Conservation (phyloP, 2,888 invertebrate species). For the Petrophora chlorosata region DNA sequence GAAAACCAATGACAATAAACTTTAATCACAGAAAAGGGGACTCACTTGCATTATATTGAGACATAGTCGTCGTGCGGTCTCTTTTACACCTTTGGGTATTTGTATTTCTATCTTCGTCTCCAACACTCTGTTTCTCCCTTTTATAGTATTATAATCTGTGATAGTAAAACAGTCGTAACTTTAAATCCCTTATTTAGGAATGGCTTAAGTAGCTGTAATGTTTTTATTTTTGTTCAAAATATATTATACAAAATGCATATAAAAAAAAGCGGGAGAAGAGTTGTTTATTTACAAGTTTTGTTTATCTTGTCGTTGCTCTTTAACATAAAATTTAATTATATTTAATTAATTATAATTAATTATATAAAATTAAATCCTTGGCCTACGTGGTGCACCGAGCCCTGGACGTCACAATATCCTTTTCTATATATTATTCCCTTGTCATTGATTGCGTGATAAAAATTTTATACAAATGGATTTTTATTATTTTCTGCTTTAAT, state of each 20-base stretch:
- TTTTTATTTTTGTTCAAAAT: constrained; percentile 21
- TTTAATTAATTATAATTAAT: no score
- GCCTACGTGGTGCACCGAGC: no score
- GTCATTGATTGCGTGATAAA: no score
- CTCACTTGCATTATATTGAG: constrained; percentile 45
- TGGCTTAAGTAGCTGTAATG: constrained; percentile 32
- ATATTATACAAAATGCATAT: background rate
- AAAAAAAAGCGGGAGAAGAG: no score
- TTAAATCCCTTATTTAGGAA: constrained; percentile 43
- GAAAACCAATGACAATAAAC: constrained; percentile 43
- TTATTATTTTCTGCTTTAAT: no score
- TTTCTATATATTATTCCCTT: no score
- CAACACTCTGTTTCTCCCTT: constrained; percentile 21
- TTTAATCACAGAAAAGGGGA: constrained; percentile 44
- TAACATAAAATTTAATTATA: no score
- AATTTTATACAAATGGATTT: no score
- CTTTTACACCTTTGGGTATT: background rate
- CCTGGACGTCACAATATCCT: no score
- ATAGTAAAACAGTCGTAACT: constrained; percentile 43
- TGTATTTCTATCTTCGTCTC: constrained; percentile 12
- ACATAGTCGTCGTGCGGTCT: constrained; percentile 14
- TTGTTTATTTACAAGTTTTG: no score
- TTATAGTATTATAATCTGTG: constrained; percentile 36
- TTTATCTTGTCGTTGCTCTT: no score
- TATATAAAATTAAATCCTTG: no score